These are phyloP conservation scores for Potorous gilbertii DNA, from an alignment of 2,797 vertebrate species.

Conservation along the genomic window DNA sequence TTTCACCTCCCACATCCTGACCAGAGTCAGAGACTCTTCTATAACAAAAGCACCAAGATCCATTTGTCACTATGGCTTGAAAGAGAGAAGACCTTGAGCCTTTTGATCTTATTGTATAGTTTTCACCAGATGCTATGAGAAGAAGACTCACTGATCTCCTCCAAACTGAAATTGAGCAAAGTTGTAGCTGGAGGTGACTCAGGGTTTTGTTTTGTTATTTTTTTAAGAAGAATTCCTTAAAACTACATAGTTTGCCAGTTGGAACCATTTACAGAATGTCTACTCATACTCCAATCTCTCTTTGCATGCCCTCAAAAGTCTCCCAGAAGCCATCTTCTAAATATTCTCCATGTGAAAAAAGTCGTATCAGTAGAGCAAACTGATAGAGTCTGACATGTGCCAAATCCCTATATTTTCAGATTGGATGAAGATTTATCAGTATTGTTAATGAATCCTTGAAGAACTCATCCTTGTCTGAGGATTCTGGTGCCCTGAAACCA, in stretches of 20 bases:
- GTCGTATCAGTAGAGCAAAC: not conserved
- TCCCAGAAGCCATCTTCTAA: not conserved
- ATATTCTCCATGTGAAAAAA: not conserved
- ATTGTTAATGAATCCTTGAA: not conserved
- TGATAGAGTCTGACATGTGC: not conserved
- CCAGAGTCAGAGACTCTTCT: too few relatives aligned
- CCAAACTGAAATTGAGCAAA: not conserved
- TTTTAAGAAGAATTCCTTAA: not conserved
- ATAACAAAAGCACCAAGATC: too few relatives aligned
- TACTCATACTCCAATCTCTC: not conserved
- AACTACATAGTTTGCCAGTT: not conserved
- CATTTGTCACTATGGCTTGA: not conserved
- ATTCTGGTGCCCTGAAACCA: not conserved
- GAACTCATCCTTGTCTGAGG: not conserved
- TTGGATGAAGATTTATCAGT: not conserved
- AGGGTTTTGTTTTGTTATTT: too few relatives aligned
- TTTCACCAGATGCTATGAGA: not conserved
- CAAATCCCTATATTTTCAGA: not conserved
- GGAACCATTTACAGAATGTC: not conserved
- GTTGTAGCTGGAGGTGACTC: not conserved
- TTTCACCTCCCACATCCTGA: too few relatives aligned
- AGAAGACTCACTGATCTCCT: not conserved
- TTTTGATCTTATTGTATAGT: not conserved
- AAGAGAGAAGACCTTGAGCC: not conserved
- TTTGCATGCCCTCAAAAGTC: not conserved